phyloP scores from a whole-genome alignment of 2,888 invertebrate genomes.

The Hypsopygia costalis region DNA sequence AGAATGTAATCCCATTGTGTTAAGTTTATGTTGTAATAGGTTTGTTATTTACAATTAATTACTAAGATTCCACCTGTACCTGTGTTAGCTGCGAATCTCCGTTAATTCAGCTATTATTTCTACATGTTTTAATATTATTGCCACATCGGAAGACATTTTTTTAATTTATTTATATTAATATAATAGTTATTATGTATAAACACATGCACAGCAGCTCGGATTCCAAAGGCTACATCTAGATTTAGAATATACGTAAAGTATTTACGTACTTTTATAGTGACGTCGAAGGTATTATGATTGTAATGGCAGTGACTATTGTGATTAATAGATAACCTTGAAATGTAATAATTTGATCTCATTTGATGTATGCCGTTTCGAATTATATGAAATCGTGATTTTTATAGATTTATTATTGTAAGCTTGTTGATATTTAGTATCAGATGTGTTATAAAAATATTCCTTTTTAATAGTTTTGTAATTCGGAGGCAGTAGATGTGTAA shows the following conservation, averaged over 20 bases:
- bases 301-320: slow-evolving; percentile 20
- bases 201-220: slow-evolving; percentile 5
- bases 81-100: too few relatives aligned
- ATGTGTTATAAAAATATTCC: slow-evolving; percentile 29
- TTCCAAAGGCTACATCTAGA: slow-evolving; percentile 16
- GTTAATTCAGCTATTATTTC: too few relatives aligned
- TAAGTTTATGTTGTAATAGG: slow-evolving; percentile 16
- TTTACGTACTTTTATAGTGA: slow-evolving; percentile 43
- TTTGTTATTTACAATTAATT: slow-evolving; percentile 17
- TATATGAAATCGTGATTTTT: slow-evolving; percentile 31
- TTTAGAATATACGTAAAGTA: slow-evolving; percentile 34
- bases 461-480: slow-evolving; percentile 63
- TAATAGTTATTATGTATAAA: neutral
- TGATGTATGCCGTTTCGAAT: slow-evolving; percentile 27
- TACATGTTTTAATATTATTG: neutral
- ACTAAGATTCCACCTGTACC: too few relatives aligned
- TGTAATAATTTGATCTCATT: slow-evolving; percentile 43
- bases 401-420: slow-evolving; percentile 17
- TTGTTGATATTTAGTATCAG: slow-evolving; percentile 29
- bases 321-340: slow-evolving; percentile 21
- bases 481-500: slow-evolving; percentile 60
- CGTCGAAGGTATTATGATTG: slow-evolving; percentile 32
- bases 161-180: neutral
- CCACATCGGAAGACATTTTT: neutral
- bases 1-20: too few relatives aligned